phyloP scores from a whole-genome alignment of 2,797 vertebrate genomes.

The Sitta carolinensis region DNA sequence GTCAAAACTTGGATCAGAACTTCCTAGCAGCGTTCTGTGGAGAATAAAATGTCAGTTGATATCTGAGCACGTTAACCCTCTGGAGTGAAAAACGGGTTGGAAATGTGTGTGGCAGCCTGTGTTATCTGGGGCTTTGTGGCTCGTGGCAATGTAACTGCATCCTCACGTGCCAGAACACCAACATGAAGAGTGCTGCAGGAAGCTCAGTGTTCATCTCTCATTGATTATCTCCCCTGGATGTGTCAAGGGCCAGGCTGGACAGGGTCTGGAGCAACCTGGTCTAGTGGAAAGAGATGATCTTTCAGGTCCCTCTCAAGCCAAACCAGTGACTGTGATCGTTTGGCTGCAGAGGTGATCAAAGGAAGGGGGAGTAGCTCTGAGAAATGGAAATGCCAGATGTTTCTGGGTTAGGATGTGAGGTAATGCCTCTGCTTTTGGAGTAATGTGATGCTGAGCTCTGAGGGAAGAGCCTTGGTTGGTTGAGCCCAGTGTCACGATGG shows the following conservation, averaged over 20 bases:
- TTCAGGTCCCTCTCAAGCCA: background rate
- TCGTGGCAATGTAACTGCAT: background rate
- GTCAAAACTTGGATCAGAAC: conserved; percentile 25
- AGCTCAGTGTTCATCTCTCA: background rate
- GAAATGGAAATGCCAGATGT: background rate
- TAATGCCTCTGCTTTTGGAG: background rate
- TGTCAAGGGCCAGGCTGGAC: background rate
- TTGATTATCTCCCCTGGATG: background rate
- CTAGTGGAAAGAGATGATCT: rapidly evolving
- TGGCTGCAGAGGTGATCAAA: background rate
- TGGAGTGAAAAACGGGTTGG: background rate
- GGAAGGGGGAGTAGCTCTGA: background rate
- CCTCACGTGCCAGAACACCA: rapidly evolving
- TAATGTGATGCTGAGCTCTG: background rate
- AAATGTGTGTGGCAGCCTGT: rapidly evolving
- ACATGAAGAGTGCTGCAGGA: background rate
- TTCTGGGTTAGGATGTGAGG: background rate
- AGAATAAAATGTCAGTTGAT: background rate
- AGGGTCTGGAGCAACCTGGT: background rate
- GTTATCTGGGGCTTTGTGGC: background rate
- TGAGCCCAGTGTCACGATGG: background rate
- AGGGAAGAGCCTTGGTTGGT: background rate
- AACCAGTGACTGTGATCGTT: background rate
- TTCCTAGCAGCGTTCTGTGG: background rate
- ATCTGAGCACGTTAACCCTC: background rate